These are phyloP conservation scores for Electrophaes corylata DNA, from an alignment of 2,888 invertebrate genomes.

Conservation along the genomic window DNA sequence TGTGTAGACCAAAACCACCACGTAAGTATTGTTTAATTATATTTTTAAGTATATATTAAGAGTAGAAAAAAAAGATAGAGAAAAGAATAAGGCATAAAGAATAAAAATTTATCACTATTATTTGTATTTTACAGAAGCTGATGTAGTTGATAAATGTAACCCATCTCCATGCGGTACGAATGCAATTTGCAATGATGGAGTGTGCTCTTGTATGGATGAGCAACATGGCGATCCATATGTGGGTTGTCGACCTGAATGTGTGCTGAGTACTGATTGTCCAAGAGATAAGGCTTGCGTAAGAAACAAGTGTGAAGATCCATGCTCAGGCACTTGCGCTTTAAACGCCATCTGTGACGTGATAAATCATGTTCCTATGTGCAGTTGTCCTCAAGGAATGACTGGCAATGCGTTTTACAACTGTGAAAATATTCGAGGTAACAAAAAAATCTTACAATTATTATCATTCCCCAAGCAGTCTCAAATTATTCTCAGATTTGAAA, in stretches of 20 bases:
- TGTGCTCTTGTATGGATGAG: slow-evolving; percentile 85
- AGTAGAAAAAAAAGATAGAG: too few species aligned
- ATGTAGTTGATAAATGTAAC: slow-evolving; percentile 76
- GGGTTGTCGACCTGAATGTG: slow-evolving; percentile 89
- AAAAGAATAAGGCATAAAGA: not conserved
- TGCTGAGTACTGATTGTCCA: slow-evolving; percentile 87
- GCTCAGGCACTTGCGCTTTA: slow-evolving; percentile 87
- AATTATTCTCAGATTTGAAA: too few species aligned
- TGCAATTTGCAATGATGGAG: slow-evolving; percentile 82
- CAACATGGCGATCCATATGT: slow-evolving; percentile 87
- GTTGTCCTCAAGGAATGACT: slow-evolving; percentile 87
- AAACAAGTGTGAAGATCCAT: slow-evolving; percentile 89
- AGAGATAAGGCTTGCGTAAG: slow-evolving; percentile 86
- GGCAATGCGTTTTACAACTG: slow-evolving; percentile 89
- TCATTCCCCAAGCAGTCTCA: too few species aligned
- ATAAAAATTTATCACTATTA: not conserved
- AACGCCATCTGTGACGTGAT: slow-evolving; percentile 89
- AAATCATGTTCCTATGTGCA: slow-evolving; percentile 89
- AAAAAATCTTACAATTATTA: not conserved
- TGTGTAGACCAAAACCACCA: slow-evolving; percentile 75
- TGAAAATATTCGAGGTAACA: slow-evolving; percentile 75
- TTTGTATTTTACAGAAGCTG: slow-evolving; percentile 49
- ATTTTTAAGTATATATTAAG: not conserved
- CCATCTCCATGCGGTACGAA: slow-evolving; percentile 88
- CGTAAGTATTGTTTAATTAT: slow-evolving; percentile 52